Conservation (phyloP, 2,113 vertebrate genomes). For the Pseudorhombus dupliciocellatus region DNA sequence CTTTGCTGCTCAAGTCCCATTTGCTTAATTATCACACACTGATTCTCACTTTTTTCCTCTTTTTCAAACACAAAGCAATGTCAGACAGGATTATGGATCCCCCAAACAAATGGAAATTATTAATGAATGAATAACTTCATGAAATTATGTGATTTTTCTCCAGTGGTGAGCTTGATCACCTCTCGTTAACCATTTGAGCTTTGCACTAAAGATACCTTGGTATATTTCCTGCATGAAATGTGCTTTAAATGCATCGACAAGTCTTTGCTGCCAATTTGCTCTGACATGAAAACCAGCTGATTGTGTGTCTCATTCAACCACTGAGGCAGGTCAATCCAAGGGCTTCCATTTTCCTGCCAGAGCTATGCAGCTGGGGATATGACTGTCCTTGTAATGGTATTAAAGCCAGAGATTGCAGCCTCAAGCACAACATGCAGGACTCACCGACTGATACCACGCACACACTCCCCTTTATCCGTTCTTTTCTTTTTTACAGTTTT, state of each 20-base stretch:
- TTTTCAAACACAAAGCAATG: background rate
- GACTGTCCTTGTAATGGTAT: slow-evolving; percentile 41
- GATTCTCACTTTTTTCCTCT: slow-evolving; percentile 3
- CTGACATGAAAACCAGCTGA: background rate
- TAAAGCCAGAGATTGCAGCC: slow-evolving; percentile 25
- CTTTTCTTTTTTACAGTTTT: slow-evolving; percentile 5
- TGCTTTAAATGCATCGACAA: background rate
- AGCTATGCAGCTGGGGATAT: slow-evolving; percentile 37
- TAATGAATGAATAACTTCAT: background rate
- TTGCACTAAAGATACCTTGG: too few relatives aligned
- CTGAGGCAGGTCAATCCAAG: slow-evolving; percentile 34
- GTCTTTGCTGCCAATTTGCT: background rate
- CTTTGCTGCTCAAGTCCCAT: slow-evolving; percentile 21
- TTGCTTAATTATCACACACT: slow-evolving; percentile 12
- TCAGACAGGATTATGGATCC: background rate
- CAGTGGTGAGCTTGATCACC: background rate
- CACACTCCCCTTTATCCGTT: background rate
- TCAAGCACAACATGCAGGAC: slow-evolving; percentile 12
- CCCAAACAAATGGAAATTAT: background rate
- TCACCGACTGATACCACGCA: slow-evolving; percentile 18
- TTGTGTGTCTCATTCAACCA: slow-evolving; percentile 16
- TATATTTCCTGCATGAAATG: background rate
- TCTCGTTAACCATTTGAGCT: too few relatives aligned
- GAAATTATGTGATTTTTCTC: background rate
- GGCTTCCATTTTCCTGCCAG: slow-evolving; percentile 16